Evolutionary conservation across 2,888 invertebrate genomes (phyloP).

Genomic region (Calameuta filiformis): DNA sequence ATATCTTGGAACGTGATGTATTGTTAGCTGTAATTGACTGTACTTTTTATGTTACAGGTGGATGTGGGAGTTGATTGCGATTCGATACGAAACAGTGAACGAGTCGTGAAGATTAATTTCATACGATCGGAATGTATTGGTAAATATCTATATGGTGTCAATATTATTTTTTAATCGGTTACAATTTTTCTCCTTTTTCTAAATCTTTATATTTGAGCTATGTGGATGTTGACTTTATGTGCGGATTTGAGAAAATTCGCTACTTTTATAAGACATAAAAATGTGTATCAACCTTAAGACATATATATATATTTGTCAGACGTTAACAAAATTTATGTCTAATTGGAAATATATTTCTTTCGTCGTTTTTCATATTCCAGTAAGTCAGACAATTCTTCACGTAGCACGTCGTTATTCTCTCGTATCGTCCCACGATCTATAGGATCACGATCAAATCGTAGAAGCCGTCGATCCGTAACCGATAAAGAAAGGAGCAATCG

Average conservation of each 20-base stretch:
- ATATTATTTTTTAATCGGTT: too few relatives aligned
- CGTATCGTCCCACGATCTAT: neutral
- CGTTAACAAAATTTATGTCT: neutral
- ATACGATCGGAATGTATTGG: too few relatives aligned
- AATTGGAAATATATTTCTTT: neutral
- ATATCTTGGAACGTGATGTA: too few relatives aligned
- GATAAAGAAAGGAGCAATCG: neutral
- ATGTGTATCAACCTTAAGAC: neutral
- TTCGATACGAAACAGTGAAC: too few relatives aligned
- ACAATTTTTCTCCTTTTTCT: neutral
- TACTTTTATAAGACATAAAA: neutral
- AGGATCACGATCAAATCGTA: neutral
- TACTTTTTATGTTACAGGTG: too few relatives aligned
- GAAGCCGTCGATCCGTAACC: neutral
- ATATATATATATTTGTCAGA: neutral
- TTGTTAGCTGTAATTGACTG: too few relatives aligned
- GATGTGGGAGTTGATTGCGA: too few relatives aligned
- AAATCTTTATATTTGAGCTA: too few relatives aligned
- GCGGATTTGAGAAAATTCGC: neutral
- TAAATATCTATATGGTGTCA: too few relatives aligned
- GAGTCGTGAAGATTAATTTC: too few relatives aligned
- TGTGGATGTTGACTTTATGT: too few relatives aligned
- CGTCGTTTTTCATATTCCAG: neutral
- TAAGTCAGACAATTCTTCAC: neutral
- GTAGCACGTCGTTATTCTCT: neutral